These are phyloP conservation scores for Dendroctonus valens DNA, from an alignment of 1,140 invertebrate genomes.

Conservation along the genomic window DNA sequence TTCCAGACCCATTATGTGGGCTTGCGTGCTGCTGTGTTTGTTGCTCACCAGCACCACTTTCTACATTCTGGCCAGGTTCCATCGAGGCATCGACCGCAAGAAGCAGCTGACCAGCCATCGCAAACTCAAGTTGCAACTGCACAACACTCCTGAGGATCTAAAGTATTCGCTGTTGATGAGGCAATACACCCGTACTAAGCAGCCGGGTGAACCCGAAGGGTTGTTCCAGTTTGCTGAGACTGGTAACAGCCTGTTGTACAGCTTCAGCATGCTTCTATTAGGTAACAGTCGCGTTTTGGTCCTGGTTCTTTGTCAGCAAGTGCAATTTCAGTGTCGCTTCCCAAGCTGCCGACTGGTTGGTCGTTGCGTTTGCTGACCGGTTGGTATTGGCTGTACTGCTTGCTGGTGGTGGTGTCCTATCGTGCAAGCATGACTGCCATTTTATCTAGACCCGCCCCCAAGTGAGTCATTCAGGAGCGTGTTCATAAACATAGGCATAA, in stretches of 20 bases:
- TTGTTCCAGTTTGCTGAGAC: conserved; percentile 69
- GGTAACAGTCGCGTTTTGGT: conserved; percentile 5
- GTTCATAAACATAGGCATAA: no score
- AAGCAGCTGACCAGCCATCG: no score
- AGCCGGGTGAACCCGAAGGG: conserved; percentile 50
- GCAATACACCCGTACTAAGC: conserved; percentile 35
- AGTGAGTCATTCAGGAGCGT: conserved; percentile 49
- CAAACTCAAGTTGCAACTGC: no score
- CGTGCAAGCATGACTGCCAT: conserved; percentile 80
- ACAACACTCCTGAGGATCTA: background rate
- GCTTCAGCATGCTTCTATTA: conserved; percentile 72
- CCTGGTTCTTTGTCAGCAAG: background rate
- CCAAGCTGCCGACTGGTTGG: conserved; percentile 72
- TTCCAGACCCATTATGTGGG: conserved; percentile 45
- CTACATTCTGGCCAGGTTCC: conserved; percentile 42
- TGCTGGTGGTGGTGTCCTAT: conserved; percentile 74
- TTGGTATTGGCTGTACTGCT: conserved; percentile 83
- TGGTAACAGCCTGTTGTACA: conserved; percentile 71
- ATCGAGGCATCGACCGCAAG: conserved; percentile 7
- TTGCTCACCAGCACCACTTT: conserved; percentile 39
- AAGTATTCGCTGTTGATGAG: conserved; percentile 43
- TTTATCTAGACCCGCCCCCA: conserved; percentile 70
- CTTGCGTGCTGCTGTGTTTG: conserved; percentile 39
- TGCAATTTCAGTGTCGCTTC: conserved; percentile 62
- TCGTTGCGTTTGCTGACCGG: conserved; percentile 74